These are phyloP conservation scores for Tanytarsus gracilentus DNA, from an alignment of 2,888 invertebrate genomes.

Conservation along the genomic window DNA sequence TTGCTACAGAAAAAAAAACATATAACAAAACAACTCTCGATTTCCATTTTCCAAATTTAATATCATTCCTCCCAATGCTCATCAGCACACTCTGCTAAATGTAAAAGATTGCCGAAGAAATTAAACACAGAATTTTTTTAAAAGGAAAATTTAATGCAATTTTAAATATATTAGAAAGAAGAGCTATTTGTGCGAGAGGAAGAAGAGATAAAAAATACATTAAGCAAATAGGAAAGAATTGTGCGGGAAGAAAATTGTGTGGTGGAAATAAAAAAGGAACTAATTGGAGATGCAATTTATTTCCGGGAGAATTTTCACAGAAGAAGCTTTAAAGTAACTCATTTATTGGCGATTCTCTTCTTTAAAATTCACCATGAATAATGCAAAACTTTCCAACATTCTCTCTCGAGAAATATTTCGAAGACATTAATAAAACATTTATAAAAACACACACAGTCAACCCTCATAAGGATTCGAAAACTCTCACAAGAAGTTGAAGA, in stretches of 20 bases:
- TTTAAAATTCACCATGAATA: too few species aligned
- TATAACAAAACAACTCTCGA: neutral
- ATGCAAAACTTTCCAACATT: too few species aligned
- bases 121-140: neutral
- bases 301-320: neutral
- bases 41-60: constrained; percentile 19
- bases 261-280: neutral
- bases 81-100: neutral
- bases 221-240: constrained; percentile 26
- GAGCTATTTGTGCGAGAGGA: constrained; percentile 7
- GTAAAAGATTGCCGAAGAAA: constrained; percentile 10
- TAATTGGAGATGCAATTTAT: constrained; percentile 12
- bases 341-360: neutral
- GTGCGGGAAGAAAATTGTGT: constrained; percentile 14
- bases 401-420: too few species aligned
- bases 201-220: constrained; percentile 22
- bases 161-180: constrained; percentile 21
- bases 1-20: too few species aligned
- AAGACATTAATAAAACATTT: too few species aligned
- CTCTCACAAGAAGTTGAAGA: too few species aligned
- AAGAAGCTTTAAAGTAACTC: neutral
- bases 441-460: too few species aligned
- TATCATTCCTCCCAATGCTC: constrained; percentile 2
- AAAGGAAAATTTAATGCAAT: constrained; percentile 22
- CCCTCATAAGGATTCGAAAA: too few species aligned